Evolutionary conservation across 2,113 vertebrate genomes (phyloP).

Genomic region (Bucco capensis): DNA sequence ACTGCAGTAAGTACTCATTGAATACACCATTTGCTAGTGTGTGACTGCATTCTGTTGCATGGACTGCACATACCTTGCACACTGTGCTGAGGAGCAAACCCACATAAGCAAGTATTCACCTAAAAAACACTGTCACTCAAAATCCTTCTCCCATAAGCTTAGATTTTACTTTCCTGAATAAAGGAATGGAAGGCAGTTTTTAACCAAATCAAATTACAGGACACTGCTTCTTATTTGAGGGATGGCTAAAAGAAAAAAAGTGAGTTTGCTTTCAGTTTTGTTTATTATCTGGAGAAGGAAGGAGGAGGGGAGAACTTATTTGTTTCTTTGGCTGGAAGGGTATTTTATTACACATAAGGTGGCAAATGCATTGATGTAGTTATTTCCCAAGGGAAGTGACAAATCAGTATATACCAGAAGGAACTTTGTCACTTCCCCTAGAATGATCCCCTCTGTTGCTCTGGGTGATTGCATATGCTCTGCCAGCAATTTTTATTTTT

Average conservation of each 20-base stretch:
- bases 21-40: rapidly evolving
- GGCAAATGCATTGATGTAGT: slow-evolving; percentile 20
- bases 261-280: neutral
- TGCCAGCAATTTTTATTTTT: neutral
- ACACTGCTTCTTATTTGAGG: neutral
- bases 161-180: neutral
- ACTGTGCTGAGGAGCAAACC: rapidly evolving
- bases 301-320: neutral
- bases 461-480: slow-evolving; percentile 7
- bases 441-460: slow-evolving; percentile 33
- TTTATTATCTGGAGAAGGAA: neutral
- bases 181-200: neutral
- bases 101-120: rapidly evolving
- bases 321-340: slow-evolving; percentile 22
- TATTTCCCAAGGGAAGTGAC: slow-evolving; percentile 56
- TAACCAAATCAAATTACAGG: neutral
- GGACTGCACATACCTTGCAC: rapidly evolving
- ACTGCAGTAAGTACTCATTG: neutral
- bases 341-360: slow-evolving; percentile 45
- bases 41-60: neutral
- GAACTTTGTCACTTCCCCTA: slow-evolving; percentile 48
- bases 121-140: rapidly evolving
- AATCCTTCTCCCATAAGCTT: neutral
- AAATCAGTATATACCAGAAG: slow-evolving; percentile 37
- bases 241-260: neutral